Percentiles rank a stretch among this genome's conserved stretches.
Conservation (phyloP, 1,140 invertebrate species). For the Thaumetopoea pityocampa region DNA sequence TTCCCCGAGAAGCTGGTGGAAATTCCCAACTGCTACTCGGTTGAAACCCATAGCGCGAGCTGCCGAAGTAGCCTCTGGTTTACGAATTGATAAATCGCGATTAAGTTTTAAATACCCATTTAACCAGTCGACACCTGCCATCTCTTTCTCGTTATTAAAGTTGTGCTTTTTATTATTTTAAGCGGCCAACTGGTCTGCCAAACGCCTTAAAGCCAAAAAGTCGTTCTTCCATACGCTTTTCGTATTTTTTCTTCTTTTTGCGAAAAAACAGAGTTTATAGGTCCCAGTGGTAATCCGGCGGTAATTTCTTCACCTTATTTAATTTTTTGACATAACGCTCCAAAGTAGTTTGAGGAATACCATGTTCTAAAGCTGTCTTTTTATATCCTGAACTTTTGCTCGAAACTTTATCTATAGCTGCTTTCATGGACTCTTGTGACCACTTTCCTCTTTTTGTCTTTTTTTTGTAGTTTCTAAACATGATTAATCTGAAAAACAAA, state of each 20-base stretch:
- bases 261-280: constrained; percentile 22
- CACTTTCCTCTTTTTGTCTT: constrained; percentile 18
- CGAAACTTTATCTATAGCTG: constrained; percentile 21
- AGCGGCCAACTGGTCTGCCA: constrained; percentile 32
- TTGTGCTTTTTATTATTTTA: constrained; percentile 42
- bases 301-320: too few species aligned
- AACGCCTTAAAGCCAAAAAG: constrained; percentile 22
- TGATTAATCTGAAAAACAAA: constrained; percentile 15
- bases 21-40: constrained; percentile 36
- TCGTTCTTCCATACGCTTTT: constrained; percentile 31
- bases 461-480: constrained; percentile 25
- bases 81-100: constrained; percentile 32
- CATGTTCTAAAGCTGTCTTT: constrained; percentile 22
- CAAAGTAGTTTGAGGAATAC: constrained; percentile 21
- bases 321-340: too few species aligned
- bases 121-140: constrained; percentile 40
- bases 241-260: constrained; percentile 34
- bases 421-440: constrained; percentile 21
- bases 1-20: constrained; percentile 30
- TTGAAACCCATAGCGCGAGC: constrained; percentile 43
- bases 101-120: constrained; percentile 36
- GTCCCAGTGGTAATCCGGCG: constrained; percentile 19
- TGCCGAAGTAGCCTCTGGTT: constrained; percentile 44
- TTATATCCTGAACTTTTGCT: constrained; percentile 19
- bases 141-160: constrained; percentile 38